These are phyloP conservation scores for Otolemur crassicaudatus DNA, from an alignment of 2,797 vertebrate species.

Conservation along the genomic window DNA sequence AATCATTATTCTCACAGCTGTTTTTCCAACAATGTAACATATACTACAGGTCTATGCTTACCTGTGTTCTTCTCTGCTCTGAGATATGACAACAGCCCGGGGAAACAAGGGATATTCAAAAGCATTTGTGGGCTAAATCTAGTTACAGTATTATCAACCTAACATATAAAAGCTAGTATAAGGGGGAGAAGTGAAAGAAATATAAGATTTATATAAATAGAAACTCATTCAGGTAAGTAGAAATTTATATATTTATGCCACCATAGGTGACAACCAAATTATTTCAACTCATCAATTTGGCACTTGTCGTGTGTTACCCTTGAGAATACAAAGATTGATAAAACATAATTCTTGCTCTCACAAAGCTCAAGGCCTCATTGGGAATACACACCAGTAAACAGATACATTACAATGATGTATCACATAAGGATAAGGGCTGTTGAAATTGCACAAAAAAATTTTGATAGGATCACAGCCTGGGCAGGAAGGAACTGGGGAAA, in stretches of 20 bases:
- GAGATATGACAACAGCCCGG: background rate
- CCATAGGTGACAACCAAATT: background rate
- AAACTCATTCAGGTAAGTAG: background rate
- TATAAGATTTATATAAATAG: background rate
- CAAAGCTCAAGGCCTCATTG: background rate
- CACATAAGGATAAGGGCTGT: background rate
- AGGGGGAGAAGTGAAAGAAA: background rate
- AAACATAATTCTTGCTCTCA: constrained; percentile 16
- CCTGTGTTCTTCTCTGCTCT: background rate
- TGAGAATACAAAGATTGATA: background rate
- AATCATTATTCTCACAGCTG: background rate
- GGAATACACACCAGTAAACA: background rate
- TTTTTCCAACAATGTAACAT: background rate
- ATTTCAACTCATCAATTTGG: background rate
- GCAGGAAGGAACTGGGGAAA: constrained; percentile 31
- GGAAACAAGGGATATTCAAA: background rate
- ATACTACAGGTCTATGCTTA: background rate
- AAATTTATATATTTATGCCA: constrained; percentile 59
- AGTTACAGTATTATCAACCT: background rate
- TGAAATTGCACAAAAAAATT: background rate
- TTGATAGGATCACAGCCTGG: background rate
- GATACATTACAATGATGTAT: background rate
- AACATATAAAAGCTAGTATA: background rate
- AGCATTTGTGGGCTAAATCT: constrained; percentile 20
- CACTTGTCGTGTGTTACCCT: background rate